Evolutionary conservation across 2,113 vertebrate species (phyloP).

Genomic region (Lynx canadensis): DNA sequence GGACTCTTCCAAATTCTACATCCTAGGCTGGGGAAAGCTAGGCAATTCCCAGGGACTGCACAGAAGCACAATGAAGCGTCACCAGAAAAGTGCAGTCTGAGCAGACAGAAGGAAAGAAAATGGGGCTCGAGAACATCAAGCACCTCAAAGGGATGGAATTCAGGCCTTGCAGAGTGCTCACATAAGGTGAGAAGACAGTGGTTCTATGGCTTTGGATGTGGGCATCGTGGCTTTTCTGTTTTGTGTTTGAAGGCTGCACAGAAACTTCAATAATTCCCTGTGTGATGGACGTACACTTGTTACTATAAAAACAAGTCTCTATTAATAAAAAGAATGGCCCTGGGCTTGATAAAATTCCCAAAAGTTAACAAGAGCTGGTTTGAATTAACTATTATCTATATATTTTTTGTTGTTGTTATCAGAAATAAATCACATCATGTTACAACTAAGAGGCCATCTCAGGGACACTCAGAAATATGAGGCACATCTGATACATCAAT

Average conservation of each 20-base stretch:
- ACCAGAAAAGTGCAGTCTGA: neutral
- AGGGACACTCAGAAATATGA: conserved; percentile 49
- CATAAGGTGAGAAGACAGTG: neutral
- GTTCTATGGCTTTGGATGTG: neutral
- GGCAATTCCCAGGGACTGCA: neutral
- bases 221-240: neutral
- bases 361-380: conserved; percentile 34
- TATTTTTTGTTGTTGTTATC: conserved; percentile 39
- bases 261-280: neutral
- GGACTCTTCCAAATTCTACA: conserved; percentile 41
- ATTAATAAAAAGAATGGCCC: neutral
- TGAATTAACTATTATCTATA: conserved; percentile 55
- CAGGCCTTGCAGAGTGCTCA: neutral
- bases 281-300: neutral
- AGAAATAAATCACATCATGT: conserved; percentile 59
- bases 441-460: conserved; percentile 58
- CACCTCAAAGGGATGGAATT: neutral
- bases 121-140: neutral
- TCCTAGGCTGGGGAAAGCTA: neutral
- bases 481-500: neutral
- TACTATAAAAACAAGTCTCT: conserved; percentile 24
- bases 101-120: neutral
- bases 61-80: neutral
- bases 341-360: neutral
- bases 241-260: neutral